These are phyloP conservation scores for Musca vetustissima DNA, from an alignment of 1,140 invertebrate species.

Conservation along the genomic window DNA sequence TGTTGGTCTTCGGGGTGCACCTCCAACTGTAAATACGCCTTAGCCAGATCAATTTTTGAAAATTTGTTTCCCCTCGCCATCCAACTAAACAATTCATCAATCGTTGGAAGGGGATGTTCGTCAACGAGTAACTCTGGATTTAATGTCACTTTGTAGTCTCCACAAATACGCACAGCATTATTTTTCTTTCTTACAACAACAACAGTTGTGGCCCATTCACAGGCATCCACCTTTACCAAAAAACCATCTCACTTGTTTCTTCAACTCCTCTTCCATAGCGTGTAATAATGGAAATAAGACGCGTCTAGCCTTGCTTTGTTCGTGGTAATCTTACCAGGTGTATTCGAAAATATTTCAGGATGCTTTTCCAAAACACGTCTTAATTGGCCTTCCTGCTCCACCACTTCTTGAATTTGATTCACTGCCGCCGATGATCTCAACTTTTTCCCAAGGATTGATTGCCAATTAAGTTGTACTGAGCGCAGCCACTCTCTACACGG, in stretches of 20 bases:
- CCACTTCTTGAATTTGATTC: neutral
- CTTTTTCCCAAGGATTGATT: constrained; percentile 1
- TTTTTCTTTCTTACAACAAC: constrained; percentile 57
- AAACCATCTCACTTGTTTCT: constrained; percentile 45
- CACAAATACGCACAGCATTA: too few species aligned
- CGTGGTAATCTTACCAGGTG: constrained; percentile 30
- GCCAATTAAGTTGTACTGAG: neutral
- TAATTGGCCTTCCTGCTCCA: neutral
- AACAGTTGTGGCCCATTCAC: constrained; percentile 55
- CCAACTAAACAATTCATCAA: constrained; percentile 31
- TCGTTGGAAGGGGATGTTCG: constrained; percentile 38
- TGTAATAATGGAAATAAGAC: constrained; percentile 6
- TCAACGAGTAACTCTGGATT: constrained; percentile 12
- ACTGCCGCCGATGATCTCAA: neutral
- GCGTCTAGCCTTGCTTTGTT: neutral
- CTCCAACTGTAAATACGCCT: too few species aligned
- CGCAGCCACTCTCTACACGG: constrained; percentile 7
- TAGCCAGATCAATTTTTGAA: constrained; percentile 34
- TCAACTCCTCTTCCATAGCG: constrained; percentile 46
- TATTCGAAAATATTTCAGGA: constrained; percentile 19
- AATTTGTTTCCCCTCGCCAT: constrained; percentile 22
- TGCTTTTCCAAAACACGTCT: constrained; percentile 6
- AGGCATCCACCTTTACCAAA: constrained; percentile 32
- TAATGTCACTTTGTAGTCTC: constrained; percentile 16
- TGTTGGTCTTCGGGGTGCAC: constrained; percentile 28